Evolutionary conservation across 2,797 vertebrate genomes (phyloP), one percentile per base, ranked within the genome.

Genomic region (Trichosurus vulpecula): DNA sequence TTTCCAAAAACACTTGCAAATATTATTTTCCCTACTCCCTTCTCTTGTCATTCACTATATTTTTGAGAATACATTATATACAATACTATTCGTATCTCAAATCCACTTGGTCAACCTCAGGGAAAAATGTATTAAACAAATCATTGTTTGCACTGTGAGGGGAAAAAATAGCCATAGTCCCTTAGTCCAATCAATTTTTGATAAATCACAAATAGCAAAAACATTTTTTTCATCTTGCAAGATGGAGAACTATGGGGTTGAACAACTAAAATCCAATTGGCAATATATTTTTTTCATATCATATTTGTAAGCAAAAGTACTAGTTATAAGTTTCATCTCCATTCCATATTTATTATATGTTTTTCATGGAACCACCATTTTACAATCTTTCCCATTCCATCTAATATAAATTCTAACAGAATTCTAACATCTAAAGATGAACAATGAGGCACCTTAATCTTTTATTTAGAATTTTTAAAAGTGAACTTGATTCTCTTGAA

Each of bases 261-360:
- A 95, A 92, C 97, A 95, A 54, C 54, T 93, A 92, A 97, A 95
- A 97, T 95, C 53, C 96, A 51, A 51, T 3, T 87, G 90, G 81
- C 52, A 90, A 16, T 97, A 95, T 97, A 95, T 97, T 66, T 95
- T 92, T 91, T 90, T 94, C 4, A 53, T 97, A 96, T 96, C 96
- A 97, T 74, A 95, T 97, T 97, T 97, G 91, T 96, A 97, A 95
- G 58, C 81, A 94, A 81, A 8, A 96, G 90, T 91, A 94, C 54
- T 94, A 94, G 61, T 96, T 96, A 52, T 93, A 55, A 98, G 92
- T 97, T 87, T 96, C 61, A 97, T 94, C 93, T 94, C 95, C 56
- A 54, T 96, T 97, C 61, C 53, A 92, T 92, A 96, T 96, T 96
- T 97, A 92, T 97, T 96, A 95, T 93, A 94, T 95, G 74, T 74